Evolutionary conservation across 2,797 vertebrate genomes (phyloP).

Genomic region (Lacerta viridis): DNA sequence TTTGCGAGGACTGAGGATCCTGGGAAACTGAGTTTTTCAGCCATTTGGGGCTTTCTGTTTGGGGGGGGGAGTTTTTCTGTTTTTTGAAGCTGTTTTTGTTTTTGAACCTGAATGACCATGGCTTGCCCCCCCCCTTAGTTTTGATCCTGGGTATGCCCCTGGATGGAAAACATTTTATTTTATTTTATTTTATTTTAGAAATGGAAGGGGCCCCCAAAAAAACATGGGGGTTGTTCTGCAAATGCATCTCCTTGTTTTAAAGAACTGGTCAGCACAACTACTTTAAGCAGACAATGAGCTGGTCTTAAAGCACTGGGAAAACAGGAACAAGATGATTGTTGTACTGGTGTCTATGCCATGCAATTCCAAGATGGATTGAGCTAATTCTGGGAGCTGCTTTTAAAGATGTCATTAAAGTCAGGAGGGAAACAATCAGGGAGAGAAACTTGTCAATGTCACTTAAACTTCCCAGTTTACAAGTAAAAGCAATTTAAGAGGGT

Average conservation of each 20-base stretch:
- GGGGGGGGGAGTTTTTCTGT: too few species aligned
- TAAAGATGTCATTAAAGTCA: slow-evolving; percentile 34
- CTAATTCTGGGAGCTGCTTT: slow-evolving; percentile 4
- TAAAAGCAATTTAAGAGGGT: slow-evolving; percentile 28
- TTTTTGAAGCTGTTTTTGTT: too few species aligned
- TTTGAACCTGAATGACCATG: too few species aligned
- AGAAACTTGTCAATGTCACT: slow-evolving; percentile 24
- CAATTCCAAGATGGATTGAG: background rate
- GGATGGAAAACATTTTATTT: too few species aligned
- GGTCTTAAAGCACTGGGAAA: background rate
- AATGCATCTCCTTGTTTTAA: background rate
- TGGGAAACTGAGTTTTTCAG: too few species aligned
- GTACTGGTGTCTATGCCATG: background rate
- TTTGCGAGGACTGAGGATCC: too few species aligned
- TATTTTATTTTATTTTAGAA: too few species aligned
- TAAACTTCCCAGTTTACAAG: background rate
- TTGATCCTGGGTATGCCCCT: too few species aligned
- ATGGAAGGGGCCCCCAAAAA: too few species aligned
- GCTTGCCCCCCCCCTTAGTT: too few species aligned
- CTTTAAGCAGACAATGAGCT: background rate
- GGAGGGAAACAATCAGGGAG: slow-evolving; percentile 6
- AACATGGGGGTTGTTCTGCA: background rate
- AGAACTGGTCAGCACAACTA: background rate
- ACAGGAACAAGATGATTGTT: background rate
- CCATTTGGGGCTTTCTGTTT: too few species aligned